Conservation (phyloP, 2,797 vertebrate genomes). For the Pachyuromys duprasi region DNA sequence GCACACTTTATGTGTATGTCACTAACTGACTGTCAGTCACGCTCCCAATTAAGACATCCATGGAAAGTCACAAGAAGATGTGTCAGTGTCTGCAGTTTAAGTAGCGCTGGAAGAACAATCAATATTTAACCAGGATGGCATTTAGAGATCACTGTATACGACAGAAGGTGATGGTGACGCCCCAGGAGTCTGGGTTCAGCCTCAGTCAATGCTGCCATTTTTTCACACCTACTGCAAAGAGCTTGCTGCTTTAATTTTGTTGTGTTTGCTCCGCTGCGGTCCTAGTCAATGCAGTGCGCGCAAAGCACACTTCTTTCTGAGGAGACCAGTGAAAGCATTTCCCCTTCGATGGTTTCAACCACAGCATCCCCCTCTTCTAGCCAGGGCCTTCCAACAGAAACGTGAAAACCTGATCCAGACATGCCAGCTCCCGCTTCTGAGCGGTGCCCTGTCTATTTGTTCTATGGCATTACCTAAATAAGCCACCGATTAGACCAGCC, state of each 20-base stretch:
- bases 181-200: not conserved
- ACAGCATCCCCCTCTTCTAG: not conserved
- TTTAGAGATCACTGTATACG: constrained; percentile 45
- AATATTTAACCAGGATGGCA: constrained; percentile 48
- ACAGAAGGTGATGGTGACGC: not conserved
- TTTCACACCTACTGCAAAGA: not conserved
- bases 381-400: not conserved
- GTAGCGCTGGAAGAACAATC: constrained; percentile 14
- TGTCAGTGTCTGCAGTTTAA: constrained; percentile 48
- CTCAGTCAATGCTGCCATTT: constrained; percentile 36
- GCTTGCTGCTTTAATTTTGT: constrained; percentile 41
- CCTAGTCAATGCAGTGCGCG: not conserved
- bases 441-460: not conserved
- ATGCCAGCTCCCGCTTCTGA: constrained; percentile 9
- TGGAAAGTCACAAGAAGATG: not conserved
- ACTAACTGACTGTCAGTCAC: not conserved
- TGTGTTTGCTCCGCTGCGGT: not conserved
- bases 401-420: not conserved
- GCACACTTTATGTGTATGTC: not conserved
- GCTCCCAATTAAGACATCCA: constrained; percentile 43
- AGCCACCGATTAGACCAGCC: constrained; percentile 58
- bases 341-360: constrained; percentile 9
- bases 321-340: constrained; percentile 23
- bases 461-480: not conserved
- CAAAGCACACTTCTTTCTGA: not conserved